Conservation (phyloP, 1,140 invertebrate genomes). For the Sycophila sp. region DNA sequence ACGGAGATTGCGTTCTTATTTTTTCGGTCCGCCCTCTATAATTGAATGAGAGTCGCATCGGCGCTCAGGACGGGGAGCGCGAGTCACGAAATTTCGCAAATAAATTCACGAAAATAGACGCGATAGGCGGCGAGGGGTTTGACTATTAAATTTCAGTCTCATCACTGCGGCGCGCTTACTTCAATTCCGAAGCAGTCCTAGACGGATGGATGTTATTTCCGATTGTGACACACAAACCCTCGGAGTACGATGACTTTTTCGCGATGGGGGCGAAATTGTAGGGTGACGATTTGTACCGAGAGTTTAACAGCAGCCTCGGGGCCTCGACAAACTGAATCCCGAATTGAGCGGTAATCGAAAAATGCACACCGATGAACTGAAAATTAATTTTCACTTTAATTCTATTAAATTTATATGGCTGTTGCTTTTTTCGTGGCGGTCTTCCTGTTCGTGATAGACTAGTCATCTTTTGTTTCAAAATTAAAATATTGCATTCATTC, state of each 20-base stretch:
- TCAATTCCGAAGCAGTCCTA: constrained; percentile 43
- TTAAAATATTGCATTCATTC: no score
- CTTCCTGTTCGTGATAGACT: no score
- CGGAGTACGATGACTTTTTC: not conserved
- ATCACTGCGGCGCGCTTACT: constrained; percentile 54
- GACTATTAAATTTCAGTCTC: constrained; percentile 64
- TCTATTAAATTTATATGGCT: no score
- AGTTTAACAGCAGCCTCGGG: not conserved
- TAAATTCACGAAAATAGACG: constrained; percentile 54
- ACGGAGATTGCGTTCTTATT: constrained; percentile 41
- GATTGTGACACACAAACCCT: not conserved
- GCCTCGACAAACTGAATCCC: not conserved
- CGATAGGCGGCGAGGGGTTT: constrained; percentile 32
- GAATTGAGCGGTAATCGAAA: constrained; percentile 1
- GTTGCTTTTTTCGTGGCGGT: no score
- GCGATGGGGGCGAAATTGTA: not conserved
- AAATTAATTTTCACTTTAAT: constrained; percentile 15
- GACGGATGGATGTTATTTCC: constrained; percentile 20
- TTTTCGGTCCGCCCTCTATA: constrained; percentile 42
- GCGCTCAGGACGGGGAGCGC: constrained; percentile 1
- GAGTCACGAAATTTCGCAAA: constrained; percentile 54
- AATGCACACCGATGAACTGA: not conserved
- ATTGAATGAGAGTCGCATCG: constrained; percentile 47
- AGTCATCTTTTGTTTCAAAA: no score
- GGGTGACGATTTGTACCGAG: not conserved